phyloP scores from a whole-genome alignment of 2,888 invertebrate genomes.

The Epirrhoe tristata region DNA sequence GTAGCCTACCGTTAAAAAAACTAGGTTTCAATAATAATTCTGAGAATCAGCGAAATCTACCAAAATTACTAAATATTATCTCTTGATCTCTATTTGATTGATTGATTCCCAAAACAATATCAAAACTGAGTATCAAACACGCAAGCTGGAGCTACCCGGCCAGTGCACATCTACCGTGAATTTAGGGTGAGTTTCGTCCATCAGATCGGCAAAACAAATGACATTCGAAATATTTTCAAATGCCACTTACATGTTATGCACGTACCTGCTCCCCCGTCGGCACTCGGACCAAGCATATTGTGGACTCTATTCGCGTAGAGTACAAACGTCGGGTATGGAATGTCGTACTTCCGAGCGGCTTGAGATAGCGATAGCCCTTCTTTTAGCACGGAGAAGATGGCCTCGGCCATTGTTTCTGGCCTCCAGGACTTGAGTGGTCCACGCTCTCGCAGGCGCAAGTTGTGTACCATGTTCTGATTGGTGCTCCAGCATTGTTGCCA shows the following conservation, averaged over 20 bases:
- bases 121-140: background rate
- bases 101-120: background rate
- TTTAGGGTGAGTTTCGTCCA: conserved; percentile 32
- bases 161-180: conserved; percentile 27
- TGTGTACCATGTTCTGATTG: conserved; percentile 95
- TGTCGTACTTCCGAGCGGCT: conserved; percentile 97
- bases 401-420: conserved; percentile 97
- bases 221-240: conserved; percentile 36
- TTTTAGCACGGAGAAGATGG: conserved; percentile 96
- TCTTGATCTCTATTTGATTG: too few species aligned
- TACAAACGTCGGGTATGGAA: conserved; percentile 97
- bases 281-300: conserved; percentile 97
- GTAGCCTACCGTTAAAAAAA: conserved; percentile 3
- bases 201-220: conserved; percentile 38
- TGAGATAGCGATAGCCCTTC: conserved; percentile 95
- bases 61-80: too few species aligned
- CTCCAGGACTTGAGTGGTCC: conserved; percentile 97
- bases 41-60: conserved; percentile 1
- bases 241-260: conserved; percentile 48
- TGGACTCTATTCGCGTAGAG: conserved; percentile 96
- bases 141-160: conserved; percentile 3
- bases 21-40: background rate
- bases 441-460: conserved; percentile 95
- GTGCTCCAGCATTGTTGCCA: conserved; percentile 99
- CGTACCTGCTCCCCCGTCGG: conserved; percentile 95